phyloP scores from a whole-genome alignment of 2,888 invertebrate genomes.

The Leptinotarsa haldemani region DNA sequence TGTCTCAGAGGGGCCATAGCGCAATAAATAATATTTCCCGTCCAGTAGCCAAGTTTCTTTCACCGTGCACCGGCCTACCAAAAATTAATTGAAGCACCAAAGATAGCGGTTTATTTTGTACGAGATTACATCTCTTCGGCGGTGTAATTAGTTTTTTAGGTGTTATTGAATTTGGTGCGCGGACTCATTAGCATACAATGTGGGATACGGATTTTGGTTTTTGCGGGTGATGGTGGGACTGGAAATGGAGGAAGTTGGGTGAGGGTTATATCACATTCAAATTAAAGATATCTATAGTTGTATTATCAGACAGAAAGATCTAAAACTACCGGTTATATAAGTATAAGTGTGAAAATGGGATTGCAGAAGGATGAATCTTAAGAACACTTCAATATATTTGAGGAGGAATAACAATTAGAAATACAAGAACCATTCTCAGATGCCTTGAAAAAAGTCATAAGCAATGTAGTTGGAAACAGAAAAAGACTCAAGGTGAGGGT shows the following conservation, averaged over 20 bases:
- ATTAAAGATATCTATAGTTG: background rate
- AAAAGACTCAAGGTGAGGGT: no score
- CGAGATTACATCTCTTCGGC: slow-evolving; percentile 23
- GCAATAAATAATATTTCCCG: slow-evolving; percentile 33
- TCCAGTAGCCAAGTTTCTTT: slow-evolving; percentile 25
- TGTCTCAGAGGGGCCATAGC: slow-evolving; percentile 30
- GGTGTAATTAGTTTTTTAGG: slow-evolving; percentile 27
- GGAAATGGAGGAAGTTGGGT: background rate
- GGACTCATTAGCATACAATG: slow-evolving; percentile 27
- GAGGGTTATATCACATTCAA: background rate
- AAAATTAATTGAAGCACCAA: slow-evolving; percentile 28
- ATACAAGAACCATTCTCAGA: no score
- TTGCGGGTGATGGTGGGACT: background rate
- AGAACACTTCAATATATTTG: no score
- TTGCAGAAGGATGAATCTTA: no score
- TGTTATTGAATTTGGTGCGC: slow-evolving; percentile 25
- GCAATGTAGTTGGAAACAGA: no score
- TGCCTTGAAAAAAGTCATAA: no score
- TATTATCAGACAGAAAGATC: no score
- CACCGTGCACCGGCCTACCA: slow-evolving; percentile 22
- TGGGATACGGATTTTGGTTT: slow-evolving; percentile 17
- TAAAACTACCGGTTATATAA: no score
- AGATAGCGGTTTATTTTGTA: slow-evolving; percentile 23
- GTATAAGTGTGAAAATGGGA: no score
- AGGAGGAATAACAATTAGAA: no score